Percentiles rank a stretch among this genome's conserved stretches.
phyloP scores from a whole-genome alignment of 2,113 vertebrate species.

The Atrichornis clamosus region DNA sequence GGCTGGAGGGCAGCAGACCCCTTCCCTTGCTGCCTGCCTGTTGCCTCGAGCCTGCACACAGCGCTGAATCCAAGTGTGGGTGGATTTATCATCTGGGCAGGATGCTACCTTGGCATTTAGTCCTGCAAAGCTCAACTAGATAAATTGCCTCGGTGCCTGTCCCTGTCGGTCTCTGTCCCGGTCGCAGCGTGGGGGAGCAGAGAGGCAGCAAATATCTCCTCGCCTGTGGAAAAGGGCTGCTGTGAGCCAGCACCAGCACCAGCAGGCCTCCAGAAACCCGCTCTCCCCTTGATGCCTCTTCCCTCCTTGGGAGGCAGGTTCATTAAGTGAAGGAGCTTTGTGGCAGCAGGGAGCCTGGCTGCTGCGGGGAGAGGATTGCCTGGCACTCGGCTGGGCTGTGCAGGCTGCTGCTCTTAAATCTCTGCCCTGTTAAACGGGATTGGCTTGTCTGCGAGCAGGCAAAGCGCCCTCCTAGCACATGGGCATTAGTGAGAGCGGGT shows the following conservation, averaged over 20 bases:
- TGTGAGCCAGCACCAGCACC: neutral
- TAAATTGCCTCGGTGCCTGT: neutral
- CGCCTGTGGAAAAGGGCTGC: neutral
- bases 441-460: conserved; percentile 31
- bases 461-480: conserved; percentile 30
- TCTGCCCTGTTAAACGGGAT: conserved; percentile 33
- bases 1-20: neutral
- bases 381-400: neutral
- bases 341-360: neutral
- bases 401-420: conserved; percentile 34
- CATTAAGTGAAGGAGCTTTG: neutral
- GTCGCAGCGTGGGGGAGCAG: neutral
- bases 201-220: neutral
- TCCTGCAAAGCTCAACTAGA: neutral
- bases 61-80: neutral
- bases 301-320: neutral
- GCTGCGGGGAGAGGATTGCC: neutral
- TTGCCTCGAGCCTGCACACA: neutral
- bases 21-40: neutral
- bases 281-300: neutral
- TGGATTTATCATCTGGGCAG: neutral
- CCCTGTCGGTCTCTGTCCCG: neutral
- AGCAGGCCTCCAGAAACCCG: neutral
- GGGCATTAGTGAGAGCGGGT: neutral
- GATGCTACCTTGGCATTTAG: neutral